Evolutionary conservation across 2,797 vertebrate genomes (phyloP).

Genomic region (Sphenopsis melanotis): DNA sequence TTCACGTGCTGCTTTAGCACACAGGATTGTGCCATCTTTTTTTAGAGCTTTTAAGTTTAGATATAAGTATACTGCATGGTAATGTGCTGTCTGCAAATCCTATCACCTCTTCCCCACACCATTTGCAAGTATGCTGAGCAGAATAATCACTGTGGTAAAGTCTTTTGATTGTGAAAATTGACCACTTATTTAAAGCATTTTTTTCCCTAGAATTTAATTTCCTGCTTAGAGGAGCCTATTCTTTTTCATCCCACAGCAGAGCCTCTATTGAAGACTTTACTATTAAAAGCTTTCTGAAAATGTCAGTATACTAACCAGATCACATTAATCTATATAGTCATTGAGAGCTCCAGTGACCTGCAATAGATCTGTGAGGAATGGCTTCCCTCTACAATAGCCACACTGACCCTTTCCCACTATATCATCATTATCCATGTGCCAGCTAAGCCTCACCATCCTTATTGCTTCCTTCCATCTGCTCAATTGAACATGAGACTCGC

Average conservation of each 20-base stretch:
- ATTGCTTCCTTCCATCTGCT: constrained; percentile 12
- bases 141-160: neutral
- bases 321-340: constrained; percentile 26
- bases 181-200: neutral
- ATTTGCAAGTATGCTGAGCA: neutral
- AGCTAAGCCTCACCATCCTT: neutral
- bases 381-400: neutral
- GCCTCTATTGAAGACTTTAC: neutral
- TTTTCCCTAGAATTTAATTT: neutral
- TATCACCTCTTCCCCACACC: neutral
- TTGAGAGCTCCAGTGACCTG: neutral
- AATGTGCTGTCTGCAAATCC: neutral
- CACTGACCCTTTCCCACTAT: neutral
- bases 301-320: constrained; percentile 19
- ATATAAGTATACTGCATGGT: neutral
- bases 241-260: neutral
- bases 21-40: neutral
- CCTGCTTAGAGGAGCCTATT: neutral
- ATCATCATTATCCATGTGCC: constrained; percentile 30
- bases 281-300: constrained; percentile 20
- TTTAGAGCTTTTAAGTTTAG: neutral
- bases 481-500: neutral
- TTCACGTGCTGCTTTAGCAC: neutral
- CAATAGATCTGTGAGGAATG: constrained; percentile 12
- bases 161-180: constrained; percentile 13